phyloP scores from a whole-genome alignment of 2,888 invertebrate genomes.

The Chironomus tentans region DNA sequence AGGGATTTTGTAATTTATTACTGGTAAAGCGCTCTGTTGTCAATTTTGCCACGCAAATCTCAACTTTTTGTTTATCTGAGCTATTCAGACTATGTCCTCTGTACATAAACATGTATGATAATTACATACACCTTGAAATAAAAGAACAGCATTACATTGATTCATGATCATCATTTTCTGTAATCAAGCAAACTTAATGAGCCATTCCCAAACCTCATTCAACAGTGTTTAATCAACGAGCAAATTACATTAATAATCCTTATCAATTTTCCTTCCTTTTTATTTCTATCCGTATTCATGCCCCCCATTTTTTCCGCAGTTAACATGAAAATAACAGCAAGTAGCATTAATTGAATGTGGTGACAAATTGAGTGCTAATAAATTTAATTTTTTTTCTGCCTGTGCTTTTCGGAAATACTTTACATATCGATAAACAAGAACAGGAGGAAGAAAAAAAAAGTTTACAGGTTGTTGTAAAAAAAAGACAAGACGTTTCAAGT shows the following conservation, averaged over 20 bases:
- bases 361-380: constrained; percentile 25
- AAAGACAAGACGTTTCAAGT: no score
- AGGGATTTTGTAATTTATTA: no score
- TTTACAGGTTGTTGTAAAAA: not conserved
- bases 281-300: not conserved
- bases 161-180: not conserved
- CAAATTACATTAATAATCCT: constrained; percentile 8
- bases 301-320: not conserved
- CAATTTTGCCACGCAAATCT: no score
- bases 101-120: not conserved
- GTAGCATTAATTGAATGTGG: not conserved
- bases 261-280: constrained; percentile 5
- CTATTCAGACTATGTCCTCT: no score
- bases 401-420: constrained; percentile 16
- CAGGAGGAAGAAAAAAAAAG: no score
- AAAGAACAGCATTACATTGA: not conserved
- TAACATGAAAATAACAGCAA: not conserved
- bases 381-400: not conserved
- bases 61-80: no score
- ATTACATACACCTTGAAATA: not conserved
- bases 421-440: constrained; percentile 1
- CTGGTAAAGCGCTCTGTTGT: no score
- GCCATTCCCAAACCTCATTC: constrained; percentile 3
- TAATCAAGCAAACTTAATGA: not conserved
- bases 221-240: not conserved